phyloP scores from a whole-genome alignment of 92 coral and sea anemone genomes.

The Bergia sp. region DNA sequence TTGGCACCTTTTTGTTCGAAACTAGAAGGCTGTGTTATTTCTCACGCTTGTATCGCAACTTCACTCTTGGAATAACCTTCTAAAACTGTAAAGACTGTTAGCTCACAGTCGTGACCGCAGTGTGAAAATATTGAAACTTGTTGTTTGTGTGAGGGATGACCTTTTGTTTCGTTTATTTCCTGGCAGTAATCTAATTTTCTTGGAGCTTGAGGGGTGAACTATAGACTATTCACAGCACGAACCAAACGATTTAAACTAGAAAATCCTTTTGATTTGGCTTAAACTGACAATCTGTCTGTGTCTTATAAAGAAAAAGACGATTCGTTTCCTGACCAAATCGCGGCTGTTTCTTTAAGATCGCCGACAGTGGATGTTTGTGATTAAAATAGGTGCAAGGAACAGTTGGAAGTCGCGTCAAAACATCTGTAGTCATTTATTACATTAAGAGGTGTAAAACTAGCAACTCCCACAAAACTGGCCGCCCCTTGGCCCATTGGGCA shows the following conservation, averaged over 20 bases:
- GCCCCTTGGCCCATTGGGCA: neutral
- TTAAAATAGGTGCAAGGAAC: conserved; percentile 21
- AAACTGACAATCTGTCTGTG: neutral
- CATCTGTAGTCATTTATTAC: conserved; percentile 36
- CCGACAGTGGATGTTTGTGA: conserved; percentile 10
- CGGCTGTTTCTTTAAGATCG: conserved; percentile 1
- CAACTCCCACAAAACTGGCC: conserved; percentile 29
- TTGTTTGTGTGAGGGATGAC: conserved; percentile 30
- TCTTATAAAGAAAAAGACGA: neutral
- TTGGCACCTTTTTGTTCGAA: neutral
- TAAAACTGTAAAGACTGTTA: neutral
- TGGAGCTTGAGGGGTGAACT: conserved; percentile 31
- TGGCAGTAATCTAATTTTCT: conserved; percentile 44
- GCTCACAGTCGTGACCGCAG: conserved; percentile 33
- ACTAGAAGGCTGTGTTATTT: neutral
- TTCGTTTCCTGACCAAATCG: neutral
- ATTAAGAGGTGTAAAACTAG: conserved; percentile 47
- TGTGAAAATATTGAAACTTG: neutral
- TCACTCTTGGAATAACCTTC: neutral
- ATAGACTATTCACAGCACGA: conserved; percentile 41
- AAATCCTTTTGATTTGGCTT: conserved; percentile 6
- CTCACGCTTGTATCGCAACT: neutral
- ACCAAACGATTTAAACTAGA: conserved; percentile 28
- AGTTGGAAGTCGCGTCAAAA: conserved; percentile 3
- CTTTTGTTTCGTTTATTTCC: conserved; percentile 39